These are phyloP conservation scores for Acheta domesticus DNA, from an alignment of 2,888 invertebrate species.

Conservation along the genomic window DNA sequence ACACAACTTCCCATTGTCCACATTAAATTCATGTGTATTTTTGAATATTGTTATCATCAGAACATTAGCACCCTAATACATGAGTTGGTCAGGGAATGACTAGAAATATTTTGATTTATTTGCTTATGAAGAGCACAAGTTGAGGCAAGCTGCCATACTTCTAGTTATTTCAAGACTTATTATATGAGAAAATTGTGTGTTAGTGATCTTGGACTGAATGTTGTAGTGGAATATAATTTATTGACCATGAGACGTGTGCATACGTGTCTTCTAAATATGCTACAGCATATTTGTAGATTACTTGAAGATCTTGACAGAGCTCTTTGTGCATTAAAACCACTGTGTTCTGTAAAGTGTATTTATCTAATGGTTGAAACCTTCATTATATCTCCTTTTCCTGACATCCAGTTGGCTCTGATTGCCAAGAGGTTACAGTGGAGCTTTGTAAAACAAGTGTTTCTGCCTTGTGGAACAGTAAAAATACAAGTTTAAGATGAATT, in stretches of 20 bases:
- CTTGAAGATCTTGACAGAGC: background rate
- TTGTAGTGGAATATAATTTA: constrained; percentile 18
- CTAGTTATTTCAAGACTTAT: constrained; percentile 10
- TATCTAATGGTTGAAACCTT: too few relatives aligned
- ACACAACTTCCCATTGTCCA: constrained; percentile 18
- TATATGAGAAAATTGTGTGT: background rate
- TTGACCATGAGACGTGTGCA: background rate
- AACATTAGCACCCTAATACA: background rate
- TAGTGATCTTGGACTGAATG: constrained; percentile 12
- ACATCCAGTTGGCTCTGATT: too few relatives aligned
- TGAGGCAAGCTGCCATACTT: background rate
- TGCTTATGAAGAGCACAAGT: constrained; percentile 2
- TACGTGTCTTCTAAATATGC: background rate
- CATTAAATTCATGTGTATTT: background rate
- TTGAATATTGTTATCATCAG: background rate
- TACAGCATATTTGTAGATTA: background rate
- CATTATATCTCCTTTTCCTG: too few relatives aligned
- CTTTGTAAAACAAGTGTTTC: too few relatives aligned
- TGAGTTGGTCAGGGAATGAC: background rate
- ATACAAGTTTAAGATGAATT: too few relatives aligned
- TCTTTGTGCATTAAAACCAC: background rate
- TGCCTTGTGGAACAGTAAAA: too few relatives aligned
- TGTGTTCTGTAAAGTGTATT: background rate
- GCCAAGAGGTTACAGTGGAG: too few relatives aligned
- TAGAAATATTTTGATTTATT: background rate